Percentiles rank a stretch among this genome's conserved stretches.
Conservation (phyloP, 2,888 invertebrate genomes). For the Epinotia brunnichana region DNA sequence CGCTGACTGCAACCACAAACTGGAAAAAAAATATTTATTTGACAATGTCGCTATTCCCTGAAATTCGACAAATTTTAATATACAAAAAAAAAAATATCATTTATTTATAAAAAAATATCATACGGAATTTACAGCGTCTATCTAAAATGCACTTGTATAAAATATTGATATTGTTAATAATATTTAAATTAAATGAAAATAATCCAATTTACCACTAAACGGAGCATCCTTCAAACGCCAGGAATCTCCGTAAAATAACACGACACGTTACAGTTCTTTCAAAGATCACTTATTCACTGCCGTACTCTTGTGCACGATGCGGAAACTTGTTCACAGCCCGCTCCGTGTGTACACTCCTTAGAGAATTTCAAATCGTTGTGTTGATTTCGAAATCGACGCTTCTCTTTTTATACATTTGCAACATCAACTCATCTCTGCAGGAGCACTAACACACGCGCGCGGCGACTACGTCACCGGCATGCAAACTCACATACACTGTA, state of each 20-base stretch:
- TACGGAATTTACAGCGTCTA: not conserved
- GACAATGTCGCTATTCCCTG: not conserved
- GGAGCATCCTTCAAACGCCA: conserved; percentile 71
- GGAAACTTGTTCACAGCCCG: conserved; percentile 73
- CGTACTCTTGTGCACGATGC: conserved; percentile 65
- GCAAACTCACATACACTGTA: conserved; percentile 55
- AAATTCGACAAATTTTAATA: too few species aligned
- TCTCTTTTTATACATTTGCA: conserved; percentile 81
- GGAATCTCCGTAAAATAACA: conserved; percentile 49
- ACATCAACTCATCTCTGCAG: conserved; percentile 76
- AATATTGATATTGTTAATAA: too few species aligned
- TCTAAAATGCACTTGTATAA: not conserved
- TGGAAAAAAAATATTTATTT: conserved; percentile 52
- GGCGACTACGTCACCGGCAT: conserved; percentile 55
- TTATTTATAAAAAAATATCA: too few species aligned
- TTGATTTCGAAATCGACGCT: conserved; percentile 81
- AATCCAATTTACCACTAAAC: conserved; percentile 61
- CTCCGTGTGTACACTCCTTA: conserved; percentile 75
- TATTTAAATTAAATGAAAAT: conserved; percentile 11
- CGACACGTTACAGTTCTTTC: conserved; percentile 59
- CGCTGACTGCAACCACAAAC: conserved; percentile 68
- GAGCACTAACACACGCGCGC: conserved; percentile 55
- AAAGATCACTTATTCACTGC: conserved; percentile 65
- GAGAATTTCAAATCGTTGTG: conserved; percentile 80
- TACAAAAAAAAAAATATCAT: too few species aligned